Percentiles rank a stretch among this genome's conserved stretches.
phyloP scores from a whole-genome alignment of 2,113 vertebrate genomes.

The Prolemur simus region DNA sequence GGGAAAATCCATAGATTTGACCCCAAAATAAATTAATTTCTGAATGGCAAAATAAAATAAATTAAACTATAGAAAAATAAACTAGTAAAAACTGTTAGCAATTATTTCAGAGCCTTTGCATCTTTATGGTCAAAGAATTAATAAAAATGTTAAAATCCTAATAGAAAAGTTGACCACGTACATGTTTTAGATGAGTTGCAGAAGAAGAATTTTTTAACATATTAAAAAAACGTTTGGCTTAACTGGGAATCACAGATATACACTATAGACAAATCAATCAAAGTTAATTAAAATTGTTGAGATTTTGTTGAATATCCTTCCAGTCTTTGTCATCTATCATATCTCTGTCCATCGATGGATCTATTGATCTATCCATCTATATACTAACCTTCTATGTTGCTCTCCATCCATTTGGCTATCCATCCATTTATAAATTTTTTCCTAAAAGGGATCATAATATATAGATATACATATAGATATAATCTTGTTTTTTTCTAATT shows the following conservation, averaged over 20 bases:
- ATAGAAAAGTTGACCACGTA: not conserved
- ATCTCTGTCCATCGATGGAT: not conserved
- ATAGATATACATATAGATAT: not conserved
- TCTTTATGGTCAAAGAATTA: not conserved
- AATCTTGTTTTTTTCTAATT: not conserved
- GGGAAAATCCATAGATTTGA: not conserved
- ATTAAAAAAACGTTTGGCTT: not conserved
- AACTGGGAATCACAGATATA: not conserved
- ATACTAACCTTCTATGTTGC: not conserved
- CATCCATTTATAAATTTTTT: not conserved
- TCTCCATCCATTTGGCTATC: not conserved
- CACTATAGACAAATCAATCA: not conserved
- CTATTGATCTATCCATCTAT: not conserved
- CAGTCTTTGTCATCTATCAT: not conserved
- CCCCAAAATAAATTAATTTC: not conserved
- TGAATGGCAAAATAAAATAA: not conserved
- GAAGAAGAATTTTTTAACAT: not conserved
- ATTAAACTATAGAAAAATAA: not conserved
- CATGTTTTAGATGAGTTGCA: not conserved
- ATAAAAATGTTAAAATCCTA: not conserved
- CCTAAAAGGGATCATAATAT: not conserved
- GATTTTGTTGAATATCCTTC: slow-evolving; percentile 4
- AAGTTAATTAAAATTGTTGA: not conserved
- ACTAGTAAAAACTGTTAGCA: not conserved
- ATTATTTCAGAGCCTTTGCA: not conserved